A percentile compares a stretch with the other conserved stretches of the same genome.
These are phyloP conservation scores for Petrocephalus zakoni DNA, from an alignment of 2,113 vertebrate species.

Conservation along the genomic window DNA sequence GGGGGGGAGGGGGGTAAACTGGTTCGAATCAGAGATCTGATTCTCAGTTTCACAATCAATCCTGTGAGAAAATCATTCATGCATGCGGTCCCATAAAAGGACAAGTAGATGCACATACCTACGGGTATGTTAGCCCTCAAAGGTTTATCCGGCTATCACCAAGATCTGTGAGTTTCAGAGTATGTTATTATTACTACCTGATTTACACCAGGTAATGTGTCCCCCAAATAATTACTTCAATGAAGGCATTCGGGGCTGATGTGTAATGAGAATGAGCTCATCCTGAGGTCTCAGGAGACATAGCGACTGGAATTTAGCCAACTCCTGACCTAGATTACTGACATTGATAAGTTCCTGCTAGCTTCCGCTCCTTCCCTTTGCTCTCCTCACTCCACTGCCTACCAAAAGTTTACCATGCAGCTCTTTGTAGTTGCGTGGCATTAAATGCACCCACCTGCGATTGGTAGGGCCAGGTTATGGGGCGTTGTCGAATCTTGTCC, in stretches of 20 bases:
- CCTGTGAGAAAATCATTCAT: not conserved
- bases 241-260: not conserved
- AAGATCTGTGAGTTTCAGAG: not conserved
- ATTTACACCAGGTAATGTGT: not conserved
- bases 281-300: not conserved
- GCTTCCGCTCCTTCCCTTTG: not conserved
- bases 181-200: not conserved
- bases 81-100: not conserved
- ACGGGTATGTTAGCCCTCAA: not conserved
- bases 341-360: not conserved
- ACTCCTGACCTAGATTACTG: conserved; percentile 6
- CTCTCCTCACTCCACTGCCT: not conserved
- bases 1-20: not conserved
- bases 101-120: not conserved
- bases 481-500: not conserved
- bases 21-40: not conserved
- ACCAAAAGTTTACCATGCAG: not conserved
- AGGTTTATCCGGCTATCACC: not conserved
- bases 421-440: not conserved
- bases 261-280: not conserved
- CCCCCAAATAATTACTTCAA: conserved; percentile 6
- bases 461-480: not conserved
- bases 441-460: not conserved
- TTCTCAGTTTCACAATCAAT: not conserved
- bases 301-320: not conserved